Conservation (phyloP, 2,888 invertebrate species). For the Epinotia nisella region DNA sequence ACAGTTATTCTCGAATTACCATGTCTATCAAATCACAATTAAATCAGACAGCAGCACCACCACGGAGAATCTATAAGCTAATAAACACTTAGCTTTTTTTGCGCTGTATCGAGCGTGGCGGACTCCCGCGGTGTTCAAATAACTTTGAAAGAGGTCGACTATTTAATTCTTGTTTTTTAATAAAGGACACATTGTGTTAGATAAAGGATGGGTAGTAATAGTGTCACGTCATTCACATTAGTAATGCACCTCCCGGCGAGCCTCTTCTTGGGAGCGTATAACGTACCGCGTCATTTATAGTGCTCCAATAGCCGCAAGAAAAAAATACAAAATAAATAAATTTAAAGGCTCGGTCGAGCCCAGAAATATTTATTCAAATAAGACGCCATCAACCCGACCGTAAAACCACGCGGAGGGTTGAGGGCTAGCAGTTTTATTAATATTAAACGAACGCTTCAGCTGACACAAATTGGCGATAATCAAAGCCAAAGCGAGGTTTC, state of each 20-base stretch:
- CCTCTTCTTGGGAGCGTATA: conserved; percentile 62
- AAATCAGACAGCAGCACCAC: conserved; percentile 53
- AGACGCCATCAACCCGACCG: conserved; percentile 81
- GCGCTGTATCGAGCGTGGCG: conserved; percentile 70
- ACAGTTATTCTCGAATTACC: conserved; percentile 42
- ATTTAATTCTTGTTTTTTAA: conserved; percentile 79
- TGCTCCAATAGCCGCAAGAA: conserved; percentile 57
- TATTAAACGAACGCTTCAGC: conserved; percentile 83
- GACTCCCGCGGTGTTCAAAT: conserved; percentile 78
- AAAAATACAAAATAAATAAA: conserved; percentile 74
- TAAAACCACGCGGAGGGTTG: conserved; percentile 80
- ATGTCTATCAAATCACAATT: conserved; percentile 67
- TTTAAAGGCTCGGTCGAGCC: conserved; percentile 69
- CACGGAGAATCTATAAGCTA: conserved; percentile 69
- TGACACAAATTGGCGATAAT: conserved; percentile 83
- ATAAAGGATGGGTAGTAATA: conserved; percentile 82
- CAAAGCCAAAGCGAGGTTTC: conserved; percentile 62
- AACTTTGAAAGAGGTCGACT: conserved; percentile 75
- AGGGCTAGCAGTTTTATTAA: conserved; percentile 81
- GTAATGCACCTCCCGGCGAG: conserved; percentile 76
- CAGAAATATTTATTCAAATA: conserved; percentile 84
- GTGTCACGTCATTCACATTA: conserved; percentile 80
- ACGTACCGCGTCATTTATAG: conserved; percentile 52
- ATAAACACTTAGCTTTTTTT: conserved; percentile 73
- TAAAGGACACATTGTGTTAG: conserved; percentile 81